Conservation (phyloP, 2,797 vertebrate species). For the Helarctos malayanus region DNA sequence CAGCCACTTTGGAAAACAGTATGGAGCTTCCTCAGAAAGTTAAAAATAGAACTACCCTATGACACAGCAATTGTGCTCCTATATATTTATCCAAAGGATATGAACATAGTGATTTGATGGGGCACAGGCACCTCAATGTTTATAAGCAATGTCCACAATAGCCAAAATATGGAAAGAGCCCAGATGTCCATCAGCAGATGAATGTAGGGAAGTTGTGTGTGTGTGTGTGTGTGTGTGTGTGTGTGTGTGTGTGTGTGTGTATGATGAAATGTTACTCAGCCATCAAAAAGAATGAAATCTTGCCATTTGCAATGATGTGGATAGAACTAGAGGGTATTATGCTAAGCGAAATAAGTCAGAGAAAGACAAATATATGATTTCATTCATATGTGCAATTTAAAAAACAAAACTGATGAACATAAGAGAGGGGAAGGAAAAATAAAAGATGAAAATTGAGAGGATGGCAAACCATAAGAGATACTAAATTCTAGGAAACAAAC, state of each 20-base stretch:
- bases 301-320: too few species aligned
- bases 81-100: not conserved
- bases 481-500: not conserved
- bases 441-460: not conserved
- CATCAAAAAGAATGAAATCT: too few species aligned
- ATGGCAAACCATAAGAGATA: not conserved
- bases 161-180: not conserved
- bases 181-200: too few species aligned
- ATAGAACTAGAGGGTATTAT: not conserved
- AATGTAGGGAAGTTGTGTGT: too few species aligned
- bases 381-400: not conserved
- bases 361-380: not conserved
- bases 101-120: not conserved
- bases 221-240: too few species aligned
- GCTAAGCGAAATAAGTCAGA: not conserved
- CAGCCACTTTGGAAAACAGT: too few species aligned
- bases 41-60: too few species aligned
- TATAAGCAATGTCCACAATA: not conserved
- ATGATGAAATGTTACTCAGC: too few species aligned
- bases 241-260: too few species aligned
- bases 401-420: not conserved
- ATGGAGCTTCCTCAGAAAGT: too few species aligned
- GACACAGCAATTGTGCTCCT: not conserved
- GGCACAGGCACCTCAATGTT: not conserved
- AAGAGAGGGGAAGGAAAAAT: not conserved